Conservation (phyloP, 35 echinoderm and acorn worm genomes). For the Lytechinus pictus region DNA sequence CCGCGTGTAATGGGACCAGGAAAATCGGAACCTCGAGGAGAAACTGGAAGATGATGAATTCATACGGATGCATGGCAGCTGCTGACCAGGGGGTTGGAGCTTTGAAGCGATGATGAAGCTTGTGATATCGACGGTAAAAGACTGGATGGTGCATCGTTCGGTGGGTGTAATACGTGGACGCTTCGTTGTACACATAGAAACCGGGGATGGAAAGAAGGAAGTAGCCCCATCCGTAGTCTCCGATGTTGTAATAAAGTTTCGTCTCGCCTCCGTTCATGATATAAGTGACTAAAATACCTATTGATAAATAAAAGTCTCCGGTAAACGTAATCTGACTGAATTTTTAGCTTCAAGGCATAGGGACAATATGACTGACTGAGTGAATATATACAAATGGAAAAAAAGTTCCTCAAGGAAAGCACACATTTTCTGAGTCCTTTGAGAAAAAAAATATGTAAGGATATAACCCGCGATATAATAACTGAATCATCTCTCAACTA, state of each 20-base stretch:
- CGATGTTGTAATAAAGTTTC: neutral
- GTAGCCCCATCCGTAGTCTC: neutral
- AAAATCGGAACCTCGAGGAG: neutral
- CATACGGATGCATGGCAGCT: neutral
- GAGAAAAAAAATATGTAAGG: too few species aligned
- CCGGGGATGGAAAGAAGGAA: neutral
- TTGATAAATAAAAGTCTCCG: neutral
- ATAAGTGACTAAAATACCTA: neutral
- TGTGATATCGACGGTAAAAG: neutral
- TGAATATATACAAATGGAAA: too few species aligned
- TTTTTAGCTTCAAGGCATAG: too few species aligned
- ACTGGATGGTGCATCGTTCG: neutral
- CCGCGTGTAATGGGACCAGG: neutral
- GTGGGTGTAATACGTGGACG: neutral
- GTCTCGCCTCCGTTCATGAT: neutral
- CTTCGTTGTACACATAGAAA: neutral
- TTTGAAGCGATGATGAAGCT: neutral
- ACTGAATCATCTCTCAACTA: too few species aligned
- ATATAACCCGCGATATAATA: too few species aligned
- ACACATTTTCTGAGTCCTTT: too few species aligned
- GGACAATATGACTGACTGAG: too few species aligned
- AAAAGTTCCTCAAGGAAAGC: too few species aligned
- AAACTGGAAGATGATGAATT: neutral
- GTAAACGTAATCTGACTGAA: too few species aligned
- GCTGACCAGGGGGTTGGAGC: neutral